Evolutionary conservation across 2,113 vertebrate genomes (phyloP).

Genomic region (Columba livia): DNA sequence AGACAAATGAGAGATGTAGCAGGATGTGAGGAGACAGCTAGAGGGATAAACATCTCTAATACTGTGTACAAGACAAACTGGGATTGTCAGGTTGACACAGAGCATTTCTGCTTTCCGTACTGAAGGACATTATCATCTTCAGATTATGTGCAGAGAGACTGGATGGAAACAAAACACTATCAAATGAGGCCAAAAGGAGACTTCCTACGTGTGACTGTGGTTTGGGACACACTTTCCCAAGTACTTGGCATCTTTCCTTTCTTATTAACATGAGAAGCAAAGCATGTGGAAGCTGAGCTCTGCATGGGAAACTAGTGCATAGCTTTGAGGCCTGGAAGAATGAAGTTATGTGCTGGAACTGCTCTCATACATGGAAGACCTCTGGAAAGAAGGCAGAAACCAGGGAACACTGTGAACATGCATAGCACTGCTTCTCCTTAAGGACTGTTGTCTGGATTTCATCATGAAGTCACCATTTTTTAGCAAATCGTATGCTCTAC

Average conservation of each 20-base stretch:
- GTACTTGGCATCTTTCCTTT: neutral
- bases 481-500: neutral
- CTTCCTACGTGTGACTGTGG: neutral
- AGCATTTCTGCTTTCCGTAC: neutral
- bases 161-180: neutral
- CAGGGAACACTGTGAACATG: neutral
- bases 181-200: neutral
- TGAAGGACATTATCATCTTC: neutral
- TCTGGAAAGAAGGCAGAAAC: neutral
- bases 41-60: neutral
- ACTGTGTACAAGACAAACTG: neutral
- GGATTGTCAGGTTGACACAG: neutral
- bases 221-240: neutral
- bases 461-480: neutral
- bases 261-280: neutral
- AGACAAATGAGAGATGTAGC: neutral
- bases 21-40: neutral
- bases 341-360: neutral
- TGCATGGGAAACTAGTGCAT: neutral
- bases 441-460: neutral
- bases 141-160: neutral
- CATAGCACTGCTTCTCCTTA: neutral
- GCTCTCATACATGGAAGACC: neutral
- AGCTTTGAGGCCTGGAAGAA: neutral
- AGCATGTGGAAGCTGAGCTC: neutral